Conservation (phyloP, 2,797 vertebrate species). For the Ctenosaura bakeri region DNA sequence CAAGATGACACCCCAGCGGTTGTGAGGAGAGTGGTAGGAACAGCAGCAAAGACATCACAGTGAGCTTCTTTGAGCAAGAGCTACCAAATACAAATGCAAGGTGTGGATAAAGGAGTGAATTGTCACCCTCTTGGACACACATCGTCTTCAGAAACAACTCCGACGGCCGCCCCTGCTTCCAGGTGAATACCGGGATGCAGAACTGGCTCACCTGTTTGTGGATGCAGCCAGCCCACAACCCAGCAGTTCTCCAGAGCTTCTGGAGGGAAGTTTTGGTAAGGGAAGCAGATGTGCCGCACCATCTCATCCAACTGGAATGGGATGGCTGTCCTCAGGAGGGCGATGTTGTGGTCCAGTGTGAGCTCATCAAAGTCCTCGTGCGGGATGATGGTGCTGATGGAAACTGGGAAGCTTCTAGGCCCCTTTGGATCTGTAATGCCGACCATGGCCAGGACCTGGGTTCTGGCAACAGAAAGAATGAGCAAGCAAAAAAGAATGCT, state of each 20-base stretch:
- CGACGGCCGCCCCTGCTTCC: not conserved
- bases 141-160: too few species aligned
- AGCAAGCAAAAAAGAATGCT: rapidly evolving
- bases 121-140: not conserved
- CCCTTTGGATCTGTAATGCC: slow-evolving; percentile 52
- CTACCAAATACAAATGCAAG: not conserved
- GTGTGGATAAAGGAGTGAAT: not conserved
- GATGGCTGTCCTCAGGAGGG: slow-evolving; percentile 64
- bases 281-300: slow-evolving; percentile 67
- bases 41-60: not conserved
- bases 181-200: not conserved
- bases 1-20: too few species aligned
- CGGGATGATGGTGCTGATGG: slow-evolving; percentile 42
- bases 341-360: slow-evolving; percentile 49
- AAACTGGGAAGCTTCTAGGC: not conserved
- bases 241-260: slow-evolving; percentile 54
- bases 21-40: not conserved
- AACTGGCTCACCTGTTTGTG: slow-evolving; percentile 58
- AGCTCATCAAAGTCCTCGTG: slow-evolving; percentile 51
- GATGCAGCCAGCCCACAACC: slow-evolving; percentile 70
- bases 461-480: slow-evolving; percentile 50
- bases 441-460: slow-evolving; percentile 26
- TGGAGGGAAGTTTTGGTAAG: not conserved
- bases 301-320: slow-evolving; percentile 36
- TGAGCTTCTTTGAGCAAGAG: too few species aligned